Conservation (phyloP, 2,113 vertebrate species). For the Oplegnathus fasciatus region DNA sequence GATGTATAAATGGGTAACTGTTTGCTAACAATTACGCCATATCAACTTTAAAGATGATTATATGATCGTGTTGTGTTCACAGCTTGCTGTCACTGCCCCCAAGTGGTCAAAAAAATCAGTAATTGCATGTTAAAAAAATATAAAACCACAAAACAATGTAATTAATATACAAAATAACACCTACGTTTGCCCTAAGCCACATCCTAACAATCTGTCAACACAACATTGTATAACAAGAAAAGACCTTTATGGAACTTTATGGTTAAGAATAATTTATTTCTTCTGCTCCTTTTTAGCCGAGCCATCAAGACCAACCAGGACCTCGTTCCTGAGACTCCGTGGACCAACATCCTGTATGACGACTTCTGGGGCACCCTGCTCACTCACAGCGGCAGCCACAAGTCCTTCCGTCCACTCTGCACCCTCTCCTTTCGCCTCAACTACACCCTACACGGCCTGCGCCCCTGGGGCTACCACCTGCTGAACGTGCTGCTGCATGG, state of each 20-base stretch:
- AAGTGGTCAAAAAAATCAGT: not conserved
- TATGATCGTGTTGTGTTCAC: no score
- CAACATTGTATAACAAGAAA: no score
- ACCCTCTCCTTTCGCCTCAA: slow-evolving; percentile 97
- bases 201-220: no score
- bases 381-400: slow-evolving; percentile 98
- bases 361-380: slow-evolving; percentile 98
- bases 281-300: slow-evolving; percentile 85
- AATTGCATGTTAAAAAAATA: no score
- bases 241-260: no score
- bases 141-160: no score
- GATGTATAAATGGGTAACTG: no score
- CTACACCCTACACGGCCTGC: slow-evolving; percentile 90
- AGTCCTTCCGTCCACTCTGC: slow-evolving; percentile 96
- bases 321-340: slow-evolving; percentile 94
- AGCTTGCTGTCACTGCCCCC: no score
- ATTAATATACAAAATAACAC: no score
- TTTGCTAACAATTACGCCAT: no score
- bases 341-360: slow-evolving; percentile 95
- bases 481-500: slow-evolving; percentile 92
- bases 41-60: no score
- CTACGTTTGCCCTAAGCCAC: no score
- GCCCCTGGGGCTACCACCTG: slow-evolving; percentile 95
- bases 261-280: not conserved
- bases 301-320: slow-evolving; percentile 99